Base-by-base conservation (phyloP, 2,888 invertebrate species). In the Stenodera caucasica region DNA sequence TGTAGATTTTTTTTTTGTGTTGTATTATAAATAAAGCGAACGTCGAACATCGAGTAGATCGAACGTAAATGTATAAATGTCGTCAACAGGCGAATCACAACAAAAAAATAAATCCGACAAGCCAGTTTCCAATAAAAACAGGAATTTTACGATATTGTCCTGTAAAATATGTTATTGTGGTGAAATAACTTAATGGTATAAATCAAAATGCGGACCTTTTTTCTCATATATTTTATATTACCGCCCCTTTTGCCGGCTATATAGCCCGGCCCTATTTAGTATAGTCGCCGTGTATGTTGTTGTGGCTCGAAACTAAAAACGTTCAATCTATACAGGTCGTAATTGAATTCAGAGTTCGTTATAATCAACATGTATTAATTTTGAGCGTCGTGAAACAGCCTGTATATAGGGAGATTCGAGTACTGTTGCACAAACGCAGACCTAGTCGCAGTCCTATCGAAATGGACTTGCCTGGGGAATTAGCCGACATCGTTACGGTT, bases 101-200 rank as follows among this genome's bases (percentile, higher is more conserved):
- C 65, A 66, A 70, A 69, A 67, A 40, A 21, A 40, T 21, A 40
- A 40, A 40, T 40, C 37, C 40, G 18, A 40, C 15, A 18, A 45
- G 21, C 45, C 21, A 45, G 12, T 45, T 45, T 45, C 45, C 66
- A 66, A 68, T 68, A 65, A 68, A 66, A 66, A 63, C 60, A 53
- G 49, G 61, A 65, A 67, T 65, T 71, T 68, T 70, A 69, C 65
- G 68, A 68, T 67, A 71, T 68, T 67, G 67, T 67, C 62, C 64
- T 67, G 61, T 67, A 69, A 70, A 69, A 69, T 70, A 70, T 68
- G 69, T 70, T 67, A 70, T 70, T 69, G 70, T 64, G 61, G 65
- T 61, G 64, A 68, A 69, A 70, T 70, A 69, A 69, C 67, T 62
- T 61, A 64, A 67, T 62, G 67, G 61, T 57, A 70, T 70, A 70